Base-by-base conservation (phyloP, 2,888 invertebrate species). In the Heterodera filipjevi region DNA sequence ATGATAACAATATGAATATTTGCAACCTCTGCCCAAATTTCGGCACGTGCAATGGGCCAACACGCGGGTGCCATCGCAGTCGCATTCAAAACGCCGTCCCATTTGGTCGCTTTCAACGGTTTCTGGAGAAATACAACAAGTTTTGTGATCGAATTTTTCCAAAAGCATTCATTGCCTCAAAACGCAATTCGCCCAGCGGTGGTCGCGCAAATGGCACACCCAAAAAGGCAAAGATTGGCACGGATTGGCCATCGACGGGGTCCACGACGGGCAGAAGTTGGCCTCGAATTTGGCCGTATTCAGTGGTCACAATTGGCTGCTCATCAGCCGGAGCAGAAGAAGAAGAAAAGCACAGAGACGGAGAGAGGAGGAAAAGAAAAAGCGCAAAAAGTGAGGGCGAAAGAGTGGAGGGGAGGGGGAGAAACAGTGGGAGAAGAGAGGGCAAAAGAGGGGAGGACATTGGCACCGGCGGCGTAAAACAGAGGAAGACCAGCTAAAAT, bases 121-220 rank as follows among this genome's bases (percentile, higher is more conserved):
- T 76, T 76, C 76, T 76, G 19, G n/a, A 44, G 19, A 44, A 71
- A 27, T 33, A 32, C 30, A 71, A 5, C 19, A 33, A 46, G 22
- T 35, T 39, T 72, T 5, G 19, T 39, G 30, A 30, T n/a, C n/a
- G 39, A 39, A 10, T 0, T 10, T 10, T 39, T 39, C 19, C 64
- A 8, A 32, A 22, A 64, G 10, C 22, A 39, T 27, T 2, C 30
- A 39, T 59, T 30, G 19, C 75, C 66, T 75, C 75, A 53, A 75
- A 64, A 32, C 75, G 75, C 10, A 75, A 59, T 8, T 75, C 19
- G 30, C 46, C 46, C 44, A 75, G 44, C 32, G 75, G 75, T 14
- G 75, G 75, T 10, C 59, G 16, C 22, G 75, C 75, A 46, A 39
- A 75, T 8, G 75, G 75, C 32, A 75, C 59, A 6, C 75, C 75